Conservation (phyloP, 1,140 invertebrate genomes). For the Platyura marginata region DNA sequence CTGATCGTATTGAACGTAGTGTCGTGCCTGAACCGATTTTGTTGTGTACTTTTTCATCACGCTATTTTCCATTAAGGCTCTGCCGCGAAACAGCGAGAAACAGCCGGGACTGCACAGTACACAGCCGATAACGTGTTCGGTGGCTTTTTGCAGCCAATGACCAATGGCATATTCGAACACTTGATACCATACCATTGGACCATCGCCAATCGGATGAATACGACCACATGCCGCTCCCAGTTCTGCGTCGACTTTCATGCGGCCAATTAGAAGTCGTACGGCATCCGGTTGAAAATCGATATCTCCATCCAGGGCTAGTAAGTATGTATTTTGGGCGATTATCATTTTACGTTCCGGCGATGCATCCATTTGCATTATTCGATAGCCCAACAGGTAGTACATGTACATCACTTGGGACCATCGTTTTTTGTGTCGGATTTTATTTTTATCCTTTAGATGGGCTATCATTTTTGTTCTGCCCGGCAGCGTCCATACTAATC, state of each 20-base stretch:
- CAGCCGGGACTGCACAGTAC: slow-evolving; percentile 82
- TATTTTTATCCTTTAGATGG: slow-evolving; percentile 76
- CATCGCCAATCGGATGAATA: slow-evolving; percentile 77
- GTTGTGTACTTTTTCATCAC: slow-evolving; percentile 78
- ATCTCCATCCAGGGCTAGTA: slow-evolving; percentile 83
- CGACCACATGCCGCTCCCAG: slow-evolving; percentile 81
- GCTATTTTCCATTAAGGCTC: slow-evolving; percentile 79
- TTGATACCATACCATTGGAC: slow-evolving; percentile 87
- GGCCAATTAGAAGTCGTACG: slow-evolving; percentile 66
- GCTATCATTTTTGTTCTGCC: slow-evolving; percentile 70
- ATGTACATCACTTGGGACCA: slow-evolving; percentile 88
- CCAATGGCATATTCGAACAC: slow-evolving; percentile 87
- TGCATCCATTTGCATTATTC: slow-evolving; percentile 56
- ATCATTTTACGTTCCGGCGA: slow-evolving; percentile 40
- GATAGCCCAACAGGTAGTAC: slow-evolving; percentile 76
- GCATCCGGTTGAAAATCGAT: slow-evolving; percentile 82
- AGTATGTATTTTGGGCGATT: slow-evolving; percentile 72
- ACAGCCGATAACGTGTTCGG: slow-evolving; percentile 79
- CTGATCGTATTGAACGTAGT: slow-evolving; percentile 89
- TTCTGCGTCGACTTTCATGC: slow-evolving; percentile 79
- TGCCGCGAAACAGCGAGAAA: slow-evolving; percentile 75
- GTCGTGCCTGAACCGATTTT: slow-evolving; percentile 55
- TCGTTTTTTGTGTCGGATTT: slow-evolving; percentile 68
- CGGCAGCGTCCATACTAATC: slow-evolving; percentile 67
- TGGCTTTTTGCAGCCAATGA: slow-evolving; percentile 92